Evolutionary conservation across 2,888 invertebrate genomes (phyloP), one percentile per base, ranked within the genome.

Genomic region (Muschampia plurimacula): DNA sequence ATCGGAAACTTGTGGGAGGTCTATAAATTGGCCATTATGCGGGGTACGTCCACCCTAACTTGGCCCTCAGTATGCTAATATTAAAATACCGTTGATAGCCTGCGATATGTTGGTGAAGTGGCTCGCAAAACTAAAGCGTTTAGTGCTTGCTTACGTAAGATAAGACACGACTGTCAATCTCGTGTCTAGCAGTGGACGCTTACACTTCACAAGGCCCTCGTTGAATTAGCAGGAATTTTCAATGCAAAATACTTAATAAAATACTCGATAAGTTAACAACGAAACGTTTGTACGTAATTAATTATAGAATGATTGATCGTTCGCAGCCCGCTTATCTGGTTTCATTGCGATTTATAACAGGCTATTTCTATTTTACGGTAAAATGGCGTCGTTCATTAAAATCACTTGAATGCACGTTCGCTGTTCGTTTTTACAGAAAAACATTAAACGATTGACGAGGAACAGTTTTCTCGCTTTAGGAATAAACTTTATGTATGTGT

Each of bases 221-320:
- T 66, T 71, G 60, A 66, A 49, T 71, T 36, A 32, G 46, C 49
- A 66, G 71, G 72, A 72, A 72, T 72, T 72, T 67, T 63, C 72
- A 49, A 70, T 52, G 55, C 69, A 28, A 41, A 71, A 73, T 74
- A 36, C 36, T 32, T 32, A 62, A 62, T 62, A 62, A 62, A 62
- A 36, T 77, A 76, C 69, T 71, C 73, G 78, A 80, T 81, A 82
- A 80, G 69, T 69, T 57, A 79, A 83, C 82, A 85, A 80, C 78
- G 73, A 74, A 79, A 76, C 79, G 83, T 82, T 82, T 79, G 83
- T 82, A 81, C 82, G 81, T 79, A 80, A 85, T 85, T 84, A 84
- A 83, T 84, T 82, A 78, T 73, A 66, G 77, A 81, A 82, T 85
- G 84, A 85, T 84, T 79, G 79, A 83, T 82, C 69, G 78, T 75